These are phyloP conservation scores for Drosophila anceps DNA, from an alignment of 2,888 invertebrate species.

Conservation along the genomic window DNA sequence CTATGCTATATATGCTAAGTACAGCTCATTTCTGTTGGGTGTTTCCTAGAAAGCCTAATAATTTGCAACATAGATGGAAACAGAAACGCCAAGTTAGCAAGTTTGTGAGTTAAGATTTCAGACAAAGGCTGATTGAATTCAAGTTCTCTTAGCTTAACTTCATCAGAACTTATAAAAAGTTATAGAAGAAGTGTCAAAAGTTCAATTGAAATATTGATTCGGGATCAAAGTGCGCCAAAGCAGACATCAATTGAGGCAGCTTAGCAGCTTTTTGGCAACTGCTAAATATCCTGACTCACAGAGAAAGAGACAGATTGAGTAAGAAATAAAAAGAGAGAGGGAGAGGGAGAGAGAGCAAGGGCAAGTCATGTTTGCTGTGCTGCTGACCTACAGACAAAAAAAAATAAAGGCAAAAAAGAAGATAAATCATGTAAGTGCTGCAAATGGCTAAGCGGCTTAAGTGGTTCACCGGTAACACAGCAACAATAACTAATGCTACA, in stretches of 20 bases:
- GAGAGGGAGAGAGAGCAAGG: neutral
- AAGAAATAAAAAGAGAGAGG: neutral
- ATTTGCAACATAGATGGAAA: neutral
- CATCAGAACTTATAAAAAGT: too few relatives aligned
- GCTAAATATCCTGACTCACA: conserved; percentile 16
- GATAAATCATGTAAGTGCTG: conserved; percentile 29
- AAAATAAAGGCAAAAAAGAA: neutral
- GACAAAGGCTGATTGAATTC: neutral
- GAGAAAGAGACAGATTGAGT: neutral
- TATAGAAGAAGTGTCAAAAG: too few relatives aligned
- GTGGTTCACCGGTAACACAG: conserved; percentile 27
- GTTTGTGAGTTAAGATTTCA: neutral
- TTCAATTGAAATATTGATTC: neutral
- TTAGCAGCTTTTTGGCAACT: neutral
- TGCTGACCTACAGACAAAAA: conserved; percentile 54
- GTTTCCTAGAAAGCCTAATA: too few relatives aligned
- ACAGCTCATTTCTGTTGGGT: too few relatives aligned
- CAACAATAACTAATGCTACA: conserved; percentile 14
- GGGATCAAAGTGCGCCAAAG: conserved; percentile 1
- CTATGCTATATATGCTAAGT: neutral
- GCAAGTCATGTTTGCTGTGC: conserved; percentile 40
- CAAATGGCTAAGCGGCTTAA: conserved; percentile 52
- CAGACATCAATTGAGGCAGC: conserved; percentile 9
- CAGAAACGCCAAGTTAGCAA: neutral
- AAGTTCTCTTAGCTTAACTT: neutral